Evolutionary conservation across 2,113 vertebrate genomes (phyloP).

Genomic region (Rhinichthys klamathensis): DNA sequence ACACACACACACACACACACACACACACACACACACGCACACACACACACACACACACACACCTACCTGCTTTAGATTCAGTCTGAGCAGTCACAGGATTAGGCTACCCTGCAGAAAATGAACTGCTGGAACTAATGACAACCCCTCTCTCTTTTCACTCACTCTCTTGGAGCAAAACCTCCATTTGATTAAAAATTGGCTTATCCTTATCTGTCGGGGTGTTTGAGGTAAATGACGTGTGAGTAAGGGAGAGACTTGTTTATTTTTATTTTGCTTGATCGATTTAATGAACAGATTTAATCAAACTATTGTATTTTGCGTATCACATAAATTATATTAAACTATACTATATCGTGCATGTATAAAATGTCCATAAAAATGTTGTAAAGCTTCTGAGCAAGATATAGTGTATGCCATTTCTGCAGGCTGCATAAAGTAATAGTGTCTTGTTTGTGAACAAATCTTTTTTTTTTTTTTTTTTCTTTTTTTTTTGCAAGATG

Average conservation of each 20-base stretch:
- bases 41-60: slow-evolving; percentile 48
- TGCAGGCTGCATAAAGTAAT: too few relatives aligned
- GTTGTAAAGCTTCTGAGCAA: too few relatives aligned
- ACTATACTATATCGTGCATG: too few relatives aligned
- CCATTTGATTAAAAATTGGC: slow-evolving; percentile 69
- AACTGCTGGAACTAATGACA: slow-evolving; percentile 76
- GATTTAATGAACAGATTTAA: not conserved
- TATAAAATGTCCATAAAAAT: too few relatives aligned
- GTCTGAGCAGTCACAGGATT: slow-evolving; percentile 64
- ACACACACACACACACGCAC: slow-evolving; percentile 59
- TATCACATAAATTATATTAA: too few relatives aligned
- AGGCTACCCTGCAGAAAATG: slow-evolving; percentile 62
- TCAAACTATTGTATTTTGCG: not conserved
- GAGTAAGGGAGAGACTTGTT: slow-evolving; percentile 33
- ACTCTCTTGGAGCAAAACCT: slow-evolving; percentile 50
- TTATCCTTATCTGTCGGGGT: slow-evolving; percentile 63
- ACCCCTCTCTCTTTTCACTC: slow-evolving; percentile 56
- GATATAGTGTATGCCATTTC: too few relatives aligned
- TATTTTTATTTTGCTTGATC: not conserved
- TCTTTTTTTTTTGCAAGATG: too few relatives aligned
- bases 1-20: slow-evolving; percentile 59
- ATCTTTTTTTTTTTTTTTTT: too few relatives aligned
- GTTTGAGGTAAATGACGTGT: slow-evolving; percentile 61
- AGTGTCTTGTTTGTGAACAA: too few relatives aligned
- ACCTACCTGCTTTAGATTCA: slow-evolving; percentile 71